phyloP scores from a whole-genome alignment of 2,113 vertebrate species.

The Hylia prasina region DNA sequence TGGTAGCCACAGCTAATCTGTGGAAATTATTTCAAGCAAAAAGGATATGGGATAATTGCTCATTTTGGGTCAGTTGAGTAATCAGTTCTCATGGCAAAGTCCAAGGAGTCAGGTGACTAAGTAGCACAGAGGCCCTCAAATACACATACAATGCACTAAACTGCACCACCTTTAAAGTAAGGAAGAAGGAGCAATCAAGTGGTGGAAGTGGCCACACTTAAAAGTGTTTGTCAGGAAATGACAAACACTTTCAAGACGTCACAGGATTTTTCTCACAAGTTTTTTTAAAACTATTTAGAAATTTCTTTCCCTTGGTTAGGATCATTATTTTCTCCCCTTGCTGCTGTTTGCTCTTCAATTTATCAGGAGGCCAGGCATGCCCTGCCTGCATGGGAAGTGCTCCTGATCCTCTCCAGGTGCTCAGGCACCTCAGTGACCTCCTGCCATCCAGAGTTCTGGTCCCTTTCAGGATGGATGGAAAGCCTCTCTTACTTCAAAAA shows the following conservation, averaged over 20 bases:
- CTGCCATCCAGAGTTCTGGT: neutral
- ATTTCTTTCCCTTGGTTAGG: neutral
- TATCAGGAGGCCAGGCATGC: neutral
- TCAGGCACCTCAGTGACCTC: neutral
- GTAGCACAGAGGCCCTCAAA: neutral
- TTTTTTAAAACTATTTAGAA: neutral
- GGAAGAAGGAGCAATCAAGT: neutral
- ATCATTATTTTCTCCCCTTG: neutral
- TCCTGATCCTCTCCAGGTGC: neutral
- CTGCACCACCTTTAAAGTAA: neutral
- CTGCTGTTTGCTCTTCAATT: neutral
- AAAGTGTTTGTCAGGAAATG: neutral
- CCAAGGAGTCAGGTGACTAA: neutral
- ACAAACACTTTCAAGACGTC: neutral
- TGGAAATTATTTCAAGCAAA: neutral
- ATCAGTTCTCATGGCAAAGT: neutral
- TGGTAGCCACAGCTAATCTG: neutral
- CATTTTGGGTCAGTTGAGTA: neutral
- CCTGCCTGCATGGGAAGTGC: neutral
- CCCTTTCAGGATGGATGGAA: neutral
- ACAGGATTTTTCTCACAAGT: neutral
- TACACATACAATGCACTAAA: rapidly evolving
- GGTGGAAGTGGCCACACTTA: neutral
- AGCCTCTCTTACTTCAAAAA: neutral
- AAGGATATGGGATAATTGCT: neutral